Percentiles rank a stretch among this genome's conserved stretches.
phyloP scores from a whole-genome alignment of 1,140 invertebrate species.

The Nylanderia fulva region DNA sequence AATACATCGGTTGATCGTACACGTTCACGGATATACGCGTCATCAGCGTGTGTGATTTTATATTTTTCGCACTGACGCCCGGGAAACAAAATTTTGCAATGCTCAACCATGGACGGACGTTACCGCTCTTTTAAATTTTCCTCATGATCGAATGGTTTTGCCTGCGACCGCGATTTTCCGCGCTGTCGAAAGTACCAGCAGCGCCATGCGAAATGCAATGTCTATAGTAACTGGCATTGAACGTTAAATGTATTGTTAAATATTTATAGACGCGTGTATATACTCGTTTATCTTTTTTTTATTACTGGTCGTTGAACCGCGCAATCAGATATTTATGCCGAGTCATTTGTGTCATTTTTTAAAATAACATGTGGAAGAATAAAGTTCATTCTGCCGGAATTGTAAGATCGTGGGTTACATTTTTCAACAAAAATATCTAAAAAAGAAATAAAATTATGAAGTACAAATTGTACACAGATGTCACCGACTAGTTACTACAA shows the following conservation, averaged over 20 bases:
- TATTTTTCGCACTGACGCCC: slow-evolving; percentile 17
- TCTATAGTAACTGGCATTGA: slow-evolving; percentile 26
- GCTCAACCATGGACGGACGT: background rate
- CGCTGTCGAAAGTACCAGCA: background rate
- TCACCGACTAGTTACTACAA: too few relatives aligned
- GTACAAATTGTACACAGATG: too few relatives aligned
- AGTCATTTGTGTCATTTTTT: too few relatives aligned
- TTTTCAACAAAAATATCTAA: too few relatives aligned
- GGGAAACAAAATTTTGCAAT: slow-evolving; percentile 22
- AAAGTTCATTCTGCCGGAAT: too few relatives aligned
- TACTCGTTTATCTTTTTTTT: background rate
- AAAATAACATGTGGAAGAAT: too few relatives aligned
- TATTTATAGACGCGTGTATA: background rate
- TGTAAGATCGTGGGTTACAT: too few relatives aligned
- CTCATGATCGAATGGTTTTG: slow-evolving; percentile 1
- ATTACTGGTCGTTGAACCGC: background rate
- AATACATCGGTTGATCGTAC: background rate
- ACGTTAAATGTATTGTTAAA: slow-evolving; percentile 26
- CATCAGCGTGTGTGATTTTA: background rate
- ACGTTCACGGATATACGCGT: background rate
- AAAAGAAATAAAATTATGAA: too few relatives aligned
- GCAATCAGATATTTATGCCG: background rate
- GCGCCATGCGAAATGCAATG: background rate
- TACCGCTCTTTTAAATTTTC: slow-evolving; percentile 10
- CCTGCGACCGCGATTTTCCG: slow-evolving; percentile 2